These are phyloP conservation scores for Scylla paramamosain DNA, from an alignment of 1,140 invertebrate species.

Conservation along the genomic window DNA sequence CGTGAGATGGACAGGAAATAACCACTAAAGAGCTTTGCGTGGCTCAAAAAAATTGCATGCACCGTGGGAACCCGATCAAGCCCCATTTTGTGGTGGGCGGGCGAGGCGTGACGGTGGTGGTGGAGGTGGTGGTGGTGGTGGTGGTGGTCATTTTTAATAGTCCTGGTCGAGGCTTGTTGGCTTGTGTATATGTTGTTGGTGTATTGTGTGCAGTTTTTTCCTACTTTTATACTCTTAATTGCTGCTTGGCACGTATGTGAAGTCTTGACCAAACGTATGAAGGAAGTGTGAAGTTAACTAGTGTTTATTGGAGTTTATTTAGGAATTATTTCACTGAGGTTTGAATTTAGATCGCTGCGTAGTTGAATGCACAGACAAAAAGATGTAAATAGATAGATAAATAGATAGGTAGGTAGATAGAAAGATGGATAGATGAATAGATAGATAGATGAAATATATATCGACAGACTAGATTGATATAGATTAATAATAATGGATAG, in stretches of 20 bases:
- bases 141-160: no score
- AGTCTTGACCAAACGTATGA: no score
- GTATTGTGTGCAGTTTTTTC: no score
- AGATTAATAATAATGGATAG: neutral
- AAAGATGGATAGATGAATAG: neutral
- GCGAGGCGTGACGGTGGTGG: neutral
- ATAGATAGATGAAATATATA: neutral
- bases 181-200: no score
- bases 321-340: no score
- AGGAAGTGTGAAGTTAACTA: no score
- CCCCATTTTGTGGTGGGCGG: slow-evolving; percentile 15
- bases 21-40: slow-evolving; percentile 44
- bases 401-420: neutral
- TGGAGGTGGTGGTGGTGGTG: neutral
- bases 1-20: slow-evolving; percentile 61
- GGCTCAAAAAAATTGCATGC: slow-evolving; percentile 37
- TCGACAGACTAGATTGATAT: neutral
- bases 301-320: no score
- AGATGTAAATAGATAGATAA: neutral
- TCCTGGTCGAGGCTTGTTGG: no score
- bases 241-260: no score
- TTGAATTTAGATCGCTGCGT: neutral
- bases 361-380: neutral
- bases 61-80: slow-evolving; percentile 58
- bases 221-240: no score